phyloP scores from a whole-genome alignment of 2,113 vertebrate genomes.

The Vidua chalybeata region DNA sequence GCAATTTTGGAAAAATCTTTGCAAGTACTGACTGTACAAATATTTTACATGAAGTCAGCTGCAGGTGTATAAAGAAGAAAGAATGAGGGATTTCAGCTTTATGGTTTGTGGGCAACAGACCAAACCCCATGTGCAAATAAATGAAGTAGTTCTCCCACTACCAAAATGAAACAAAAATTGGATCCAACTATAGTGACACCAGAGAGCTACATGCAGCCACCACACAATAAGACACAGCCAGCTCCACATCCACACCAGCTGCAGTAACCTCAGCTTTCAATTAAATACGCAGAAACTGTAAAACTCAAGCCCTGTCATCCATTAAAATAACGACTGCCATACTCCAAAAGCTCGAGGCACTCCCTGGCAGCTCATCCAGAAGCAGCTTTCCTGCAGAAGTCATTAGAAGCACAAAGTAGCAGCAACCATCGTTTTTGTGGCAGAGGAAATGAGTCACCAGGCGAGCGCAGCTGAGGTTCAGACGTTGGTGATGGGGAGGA shows the following conservation, averaged over 20 bases:
- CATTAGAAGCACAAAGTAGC: background rate
- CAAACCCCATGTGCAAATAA: background rate
- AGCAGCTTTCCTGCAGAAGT: background rate
- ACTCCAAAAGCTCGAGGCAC: background rate
- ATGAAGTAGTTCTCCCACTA: background rate
- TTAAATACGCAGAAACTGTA: background rate
- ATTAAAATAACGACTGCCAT: background rate
- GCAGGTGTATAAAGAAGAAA: background rate
- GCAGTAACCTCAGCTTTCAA: background rate
- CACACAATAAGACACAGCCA: background rate
- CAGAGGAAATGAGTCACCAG: constrained; percentile 38
- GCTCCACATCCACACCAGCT: background rate
- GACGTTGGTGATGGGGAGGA: background rate
- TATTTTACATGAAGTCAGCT: background rate
- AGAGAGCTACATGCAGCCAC: background rate
- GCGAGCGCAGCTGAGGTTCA: background rate
- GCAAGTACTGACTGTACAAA: background rate
- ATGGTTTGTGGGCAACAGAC: background rate
- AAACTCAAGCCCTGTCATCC: background rate
- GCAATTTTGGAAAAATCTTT: background rate
- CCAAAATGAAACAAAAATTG: background rate
- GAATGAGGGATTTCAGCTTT: background rate
- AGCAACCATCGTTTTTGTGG: background rate
- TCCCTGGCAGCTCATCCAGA: background rate
- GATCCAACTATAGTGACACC: background rate